Percentiles rank a stretch among this genome's conserved stretches.
phyloP scores from a whole-genome alignment of 2,888 invertebrate genomes.

The Sylvicola cinctus region DNA sequence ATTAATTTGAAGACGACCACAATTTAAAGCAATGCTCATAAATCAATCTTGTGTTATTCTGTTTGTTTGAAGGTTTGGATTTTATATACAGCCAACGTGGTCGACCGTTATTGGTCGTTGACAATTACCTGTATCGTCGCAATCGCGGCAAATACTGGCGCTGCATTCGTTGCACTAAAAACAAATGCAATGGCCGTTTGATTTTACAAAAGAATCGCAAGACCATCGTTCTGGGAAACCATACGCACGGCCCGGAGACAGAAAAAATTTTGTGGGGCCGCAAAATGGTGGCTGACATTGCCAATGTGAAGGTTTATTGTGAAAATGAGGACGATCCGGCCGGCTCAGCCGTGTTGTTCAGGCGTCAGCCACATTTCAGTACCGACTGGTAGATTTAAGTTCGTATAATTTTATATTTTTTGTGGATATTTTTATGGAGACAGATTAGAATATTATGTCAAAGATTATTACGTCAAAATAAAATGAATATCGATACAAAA shows the following conservation, averaged over 20 bases:
- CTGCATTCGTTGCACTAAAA: constrained; percentile 15
- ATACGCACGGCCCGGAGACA: constrained; percentile 15
- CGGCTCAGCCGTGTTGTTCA: background rate
- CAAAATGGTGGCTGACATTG: constrained; percentile 1
- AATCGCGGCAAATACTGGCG: constrained; percentile 18
- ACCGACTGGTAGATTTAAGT: constrained; percentile 6
- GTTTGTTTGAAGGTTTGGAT: constrained; percentile 12
- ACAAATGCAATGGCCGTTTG: constrained; percentile 15
- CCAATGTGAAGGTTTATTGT: too few relatives aligned
- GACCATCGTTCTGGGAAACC: constrained; percentile 12
- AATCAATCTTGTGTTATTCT: too few relatives aligned
- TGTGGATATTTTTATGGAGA: too few relatives aligned
- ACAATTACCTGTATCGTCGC: constrained; percentile 16
- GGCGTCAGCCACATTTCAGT: constrained; percentile 11
- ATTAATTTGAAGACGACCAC: too few relatives aligned
- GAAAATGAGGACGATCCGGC: background rate
- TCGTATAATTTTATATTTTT: too few relatives aligned
- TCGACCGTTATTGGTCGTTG: constrained; percentile 14
- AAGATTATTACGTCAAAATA: too few relatives aligned
- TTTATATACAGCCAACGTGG: constrained; percentile 17
- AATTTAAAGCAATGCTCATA: too few relatives aligned
- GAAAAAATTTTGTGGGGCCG: constrained; percentile 15
- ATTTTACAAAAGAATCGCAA: constrained; percentile 12
- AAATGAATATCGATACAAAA: too few relatives aligned
- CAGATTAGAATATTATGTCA: too few relatives aligned